A percentile compares a stretch with the other conserved stretches of the same genome.
phyloP scores from a whole-genome alignment of 1,140 invertebrate genomes.

The Trichonephila inaurata region DNA sequence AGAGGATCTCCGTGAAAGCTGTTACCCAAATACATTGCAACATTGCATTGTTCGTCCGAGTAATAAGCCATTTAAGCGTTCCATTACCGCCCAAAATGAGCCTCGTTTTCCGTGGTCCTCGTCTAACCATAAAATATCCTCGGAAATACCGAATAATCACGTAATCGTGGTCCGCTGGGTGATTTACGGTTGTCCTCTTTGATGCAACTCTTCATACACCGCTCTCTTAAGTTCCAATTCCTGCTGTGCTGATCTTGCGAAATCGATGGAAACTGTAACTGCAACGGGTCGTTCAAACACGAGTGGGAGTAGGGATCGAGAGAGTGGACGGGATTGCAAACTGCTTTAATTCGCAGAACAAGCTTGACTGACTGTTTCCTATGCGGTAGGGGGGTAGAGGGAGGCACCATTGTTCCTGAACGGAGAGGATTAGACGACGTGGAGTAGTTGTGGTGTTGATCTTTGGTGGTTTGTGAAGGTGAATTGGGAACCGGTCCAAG shows the following conservation, averaged over 20 bases:
- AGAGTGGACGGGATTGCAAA: conserved; percentile 30
- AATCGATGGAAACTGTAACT: conserved; percentile 48
- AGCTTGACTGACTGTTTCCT: conserved; percentile 51
- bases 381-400: background rate
- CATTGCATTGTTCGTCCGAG: background rate
- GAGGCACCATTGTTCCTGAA: conserved; percentile 6
- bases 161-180: conserved; percentile 9
- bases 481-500: conserved; percentile 10
- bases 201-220: conserved; percentile 39
- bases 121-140: background rate
- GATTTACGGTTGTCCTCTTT: conserved; percentile 43
- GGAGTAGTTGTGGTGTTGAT: conserved; percentile 40
- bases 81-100: conserved; percentile 38
- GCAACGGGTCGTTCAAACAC: conserved; percentile 25
- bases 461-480: conserved; percentile 27
- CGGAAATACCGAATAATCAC: conserved; percentile 26
- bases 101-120: background rate
- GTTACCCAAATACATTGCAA: background rate
- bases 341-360: conserved; percentile 63
- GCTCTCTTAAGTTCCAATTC: conserved; percentile 33
- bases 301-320: background rate
- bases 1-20: background rate
- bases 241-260: conserved; percentile 28
- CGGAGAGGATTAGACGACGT: background rate
- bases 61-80: conserved; percentile 30